These are phyloP conservation scores for Calephelis virginiensis DNA, from an alignment of 1,140 invertebrate genomes.

Conservation along the genomic window DNA sequence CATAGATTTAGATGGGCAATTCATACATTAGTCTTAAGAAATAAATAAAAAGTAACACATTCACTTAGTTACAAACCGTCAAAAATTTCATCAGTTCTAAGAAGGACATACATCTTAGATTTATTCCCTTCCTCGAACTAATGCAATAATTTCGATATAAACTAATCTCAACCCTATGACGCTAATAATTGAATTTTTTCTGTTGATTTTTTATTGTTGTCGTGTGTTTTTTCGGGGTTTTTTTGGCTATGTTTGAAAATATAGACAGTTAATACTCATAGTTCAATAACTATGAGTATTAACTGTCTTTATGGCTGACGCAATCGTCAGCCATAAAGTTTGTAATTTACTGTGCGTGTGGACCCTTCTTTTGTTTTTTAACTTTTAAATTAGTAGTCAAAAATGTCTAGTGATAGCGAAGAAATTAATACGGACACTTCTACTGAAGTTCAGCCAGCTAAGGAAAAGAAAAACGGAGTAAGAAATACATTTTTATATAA, in stretches of 20 bases:
- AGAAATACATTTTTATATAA: not conserved
- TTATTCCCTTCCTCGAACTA: constrained; percentile 3
- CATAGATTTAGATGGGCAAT: no score
- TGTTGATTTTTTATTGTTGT: not conserved
- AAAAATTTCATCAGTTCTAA: constrained; percentile 5
- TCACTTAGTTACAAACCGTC: constrained; percentile 1
- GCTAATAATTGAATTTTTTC: not conserved
- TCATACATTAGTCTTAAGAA: constrained; percentile 2
- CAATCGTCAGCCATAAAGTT: constrained; percentile 4
- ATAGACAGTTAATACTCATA: constrained; percentile 5
- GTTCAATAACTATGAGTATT: no score
- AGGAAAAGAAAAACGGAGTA: constrained; percentile 1
- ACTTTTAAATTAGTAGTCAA: constrained; percentile 6
- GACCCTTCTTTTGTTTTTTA: not conserved
- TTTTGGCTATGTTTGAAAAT: constrained; percentile 5
- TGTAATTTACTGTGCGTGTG: not conserved
- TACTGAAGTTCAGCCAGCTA: constrained; percentile 4
- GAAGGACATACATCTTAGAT: constrained; percentile 1
- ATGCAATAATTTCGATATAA: constrained; percentile 10
- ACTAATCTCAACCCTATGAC: constrained; percentile 5
- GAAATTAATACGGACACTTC: constrained; percentile 4
- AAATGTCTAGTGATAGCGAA: constrained; percentile 7
- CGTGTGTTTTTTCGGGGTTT: no score
- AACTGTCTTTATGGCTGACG: no score
- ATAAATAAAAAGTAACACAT: not conserved